Percentiles rank a stretch among this genome's conserved stretches.
phyloP scores from a whole-genome alignment of 2,888 invertebrate genomes.

The Caenorhabditis sp. region DNA sequence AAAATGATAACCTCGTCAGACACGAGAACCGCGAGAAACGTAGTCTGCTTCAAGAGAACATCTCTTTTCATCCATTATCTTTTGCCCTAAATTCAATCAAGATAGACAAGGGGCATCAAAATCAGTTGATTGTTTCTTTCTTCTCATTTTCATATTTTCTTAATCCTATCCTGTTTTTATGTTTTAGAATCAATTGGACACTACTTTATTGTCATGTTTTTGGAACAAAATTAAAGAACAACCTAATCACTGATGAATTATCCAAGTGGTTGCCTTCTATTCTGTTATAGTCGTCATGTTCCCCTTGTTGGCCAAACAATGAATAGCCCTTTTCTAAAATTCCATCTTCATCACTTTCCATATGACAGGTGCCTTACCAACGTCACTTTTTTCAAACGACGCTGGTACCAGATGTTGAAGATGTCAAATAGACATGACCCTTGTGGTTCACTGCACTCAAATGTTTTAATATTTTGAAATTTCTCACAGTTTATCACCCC shows the following conservation, averaged over 20 bases:
- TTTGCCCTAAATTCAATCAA: slow-evolving; percentile 5
- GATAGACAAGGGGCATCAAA: neutral
- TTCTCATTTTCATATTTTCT: neutral
- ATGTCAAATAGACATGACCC: neutral
- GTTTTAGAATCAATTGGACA: no score
- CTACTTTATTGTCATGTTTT: no score
- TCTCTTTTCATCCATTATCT: neutral
- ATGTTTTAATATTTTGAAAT: neutral
- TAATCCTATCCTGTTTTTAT: no score
- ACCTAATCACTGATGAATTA: no score
- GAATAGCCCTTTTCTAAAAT: neutral
- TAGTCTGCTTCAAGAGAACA: neutral
- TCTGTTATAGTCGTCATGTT: no score
- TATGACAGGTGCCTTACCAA: neutral
- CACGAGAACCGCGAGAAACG: neutral
- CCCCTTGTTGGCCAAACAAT: slow-evolving; percentile 12
- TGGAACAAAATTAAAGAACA: no score
- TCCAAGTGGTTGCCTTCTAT: no score
- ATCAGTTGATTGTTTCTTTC: slow-evolving; percentile 11
- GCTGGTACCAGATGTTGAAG: neutral
- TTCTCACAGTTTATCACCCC: slow-evolving; percentile 1
- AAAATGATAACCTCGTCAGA: no score
- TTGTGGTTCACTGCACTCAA: neutral
- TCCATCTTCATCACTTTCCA: neutral
- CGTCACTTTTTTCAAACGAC: neutral